Percentiles rank a stretch among this genome's conserved stretches.
Conservation (phyloP, 2,113 vertebrate species). For the Aplodontia rufa region DNA sequence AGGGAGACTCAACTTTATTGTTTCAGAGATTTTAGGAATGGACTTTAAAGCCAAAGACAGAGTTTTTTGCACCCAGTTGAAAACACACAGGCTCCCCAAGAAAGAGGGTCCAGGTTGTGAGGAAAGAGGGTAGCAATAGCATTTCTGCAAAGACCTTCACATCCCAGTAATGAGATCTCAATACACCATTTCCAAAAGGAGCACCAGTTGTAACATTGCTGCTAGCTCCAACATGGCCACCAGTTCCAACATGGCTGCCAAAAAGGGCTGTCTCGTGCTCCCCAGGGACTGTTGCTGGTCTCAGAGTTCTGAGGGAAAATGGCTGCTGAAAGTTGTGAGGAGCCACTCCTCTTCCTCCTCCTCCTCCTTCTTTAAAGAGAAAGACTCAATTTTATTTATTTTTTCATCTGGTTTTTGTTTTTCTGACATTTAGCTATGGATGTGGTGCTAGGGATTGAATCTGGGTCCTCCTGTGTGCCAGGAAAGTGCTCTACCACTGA, state of each 20-base stretch:
- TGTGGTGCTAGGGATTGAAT: too few relatives aligned
- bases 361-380: too few relatives aligned
- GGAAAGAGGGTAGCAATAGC: not conserved
- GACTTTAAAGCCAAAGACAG: conserved; percentile 51
- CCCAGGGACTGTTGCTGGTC: not conserved
- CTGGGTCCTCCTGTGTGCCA: too few relatives aligned
- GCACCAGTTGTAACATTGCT: not conserved
- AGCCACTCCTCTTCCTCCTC: too few relatives aligned
- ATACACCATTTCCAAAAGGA: not conserved
- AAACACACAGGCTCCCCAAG: not conserved
- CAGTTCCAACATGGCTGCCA: not conserved
- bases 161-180: not conserved
- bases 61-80: conserved; percentile 24
- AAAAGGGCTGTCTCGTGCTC: not conserved
- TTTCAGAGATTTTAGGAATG: conserved; percentile 50
- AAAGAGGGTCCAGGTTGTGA: conserved; percentile 5
- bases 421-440: too few relatives aligned
- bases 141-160: not conserved
- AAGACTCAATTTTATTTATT: too few relatives aligned
- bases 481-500: too few relatives aligned
- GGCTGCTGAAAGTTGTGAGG: not conserved
- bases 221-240: not conserved
- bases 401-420: too few relatives aligned
- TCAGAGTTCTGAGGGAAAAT: conserved; percentile 8
- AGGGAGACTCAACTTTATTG: conserved; percentile 31